phyloP scores from a whole-genome alignment of 2,888 invertebrate genomes.

The Graphium colonna region DNA sequence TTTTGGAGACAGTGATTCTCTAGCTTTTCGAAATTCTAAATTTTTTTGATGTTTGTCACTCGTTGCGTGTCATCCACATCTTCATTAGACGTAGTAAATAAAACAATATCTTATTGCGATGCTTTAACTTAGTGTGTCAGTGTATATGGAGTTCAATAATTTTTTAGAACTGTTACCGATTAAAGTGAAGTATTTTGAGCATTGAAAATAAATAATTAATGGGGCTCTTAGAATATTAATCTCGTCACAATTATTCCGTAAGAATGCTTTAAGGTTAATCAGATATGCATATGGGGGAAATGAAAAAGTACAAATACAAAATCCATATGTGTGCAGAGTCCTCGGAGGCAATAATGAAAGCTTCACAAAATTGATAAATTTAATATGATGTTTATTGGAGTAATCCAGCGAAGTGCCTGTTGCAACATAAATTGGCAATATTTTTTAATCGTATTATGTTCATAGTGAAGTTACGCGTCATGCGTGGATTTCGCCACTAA shows the following conservation, averaged over 20 bases:
- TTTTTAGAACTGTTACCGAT: constrained; percentile 65
- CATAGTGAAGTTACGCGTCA: constrained; percentile 59
- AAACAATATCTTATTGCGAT: constrained; percentile 79
- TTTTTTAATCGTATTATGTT: constrained; percentile 73
- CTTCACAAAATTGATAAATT: constrained; percentile 70
- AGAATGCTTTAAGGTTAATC: constrained; percentile 51
- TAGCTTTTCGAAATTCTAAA: constrained; percentile 72
- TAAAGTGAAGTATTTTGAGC: constrained; percentile 62
- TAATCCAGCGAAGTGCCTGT: constrained; percentile 79
- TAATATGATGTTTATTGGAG: constrained; percentile 78
- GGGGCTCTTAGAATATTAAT: constrained; percentile 51
- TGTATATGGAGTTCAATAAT: constrained; percentile 70
- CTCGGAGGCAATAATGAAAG: constrained; percentile 67
- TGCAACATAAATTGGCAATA: constrained; percentile 78
- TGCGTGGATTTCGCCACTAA: constrained; percentile 38
- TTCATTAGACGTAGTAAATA: constrained; percentile 70
- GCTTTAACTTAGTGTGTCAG: constrained; percentile 77
- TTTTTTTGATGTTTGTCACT: constrained; percentile 57
- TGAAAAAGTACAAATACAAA: constrained; percentile 69
- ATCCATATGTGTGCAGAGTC: constrained; percentile 55
- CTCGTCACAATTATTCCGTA: constrained; percentile 55
- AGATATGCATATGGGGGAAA: constrained; percentile 53
- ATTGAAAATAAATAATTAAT: constrained; percentile 41
- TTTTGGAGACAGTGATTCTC: constrained; percentile 68
- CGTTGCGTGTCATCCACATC: constrained; percentile 64